These are phyloP conservation scores for Coremacera marginata DNA, from an alignment of 2,888 invertebrate species.

Conservation along the genomic window DNA sequence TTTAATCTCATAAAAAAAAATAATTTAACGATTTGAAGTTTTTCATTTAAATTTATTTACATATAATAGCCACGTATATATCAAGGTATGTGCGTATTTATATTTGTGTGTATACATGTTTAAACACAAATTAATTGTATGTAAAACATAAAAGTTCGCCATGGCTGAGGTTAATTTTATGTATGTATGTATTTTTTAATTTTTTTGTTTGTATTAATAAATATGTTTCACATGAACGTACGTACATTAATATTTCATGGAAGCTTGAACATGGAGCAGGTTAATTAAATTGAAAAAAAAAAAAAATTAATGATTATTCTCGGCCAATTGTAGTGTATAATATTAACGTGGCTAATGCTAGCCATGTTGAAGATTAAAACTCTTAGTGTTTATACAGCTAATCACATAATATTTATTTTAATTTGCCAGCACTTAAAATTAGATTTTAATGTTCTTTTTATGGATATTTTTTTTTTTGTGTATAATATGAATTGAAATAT, in stretches of 20 bases:
- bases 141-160: constrained; percentile 11
- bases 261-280: background rate
- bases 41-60: no score
- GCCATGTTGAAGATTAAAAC: background rate
- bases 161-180: constrained; percentile 22
- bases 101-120: background rate
- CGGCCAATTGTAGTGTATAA: background rate
- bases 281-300: constrained; percentile 23
- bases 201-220: background rate
- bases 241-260: constrained; percentile 1
- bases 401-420: no score
- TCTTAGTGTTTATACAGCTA: background rate
- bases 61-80: no score
- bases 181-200: background rate
- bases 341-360: background rate
- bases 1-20: background rate
- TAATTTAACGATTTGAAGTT: no score
- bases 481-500: no score
- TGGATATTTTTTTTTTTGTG: no score
- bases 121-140: constrained; percentile 25
- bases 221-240: background rate
- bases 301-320: background rate
- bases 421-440: no score
- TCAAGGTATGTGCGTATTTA: no score
- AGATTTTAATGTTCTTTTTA: no score